A percentile compares a stretch with the other conserved stretches of the same genome.
Evolutionary conservation across 2,888 invertebrate genomes (phyloP).

Genomic region (Drosophila borealis): DNA sequence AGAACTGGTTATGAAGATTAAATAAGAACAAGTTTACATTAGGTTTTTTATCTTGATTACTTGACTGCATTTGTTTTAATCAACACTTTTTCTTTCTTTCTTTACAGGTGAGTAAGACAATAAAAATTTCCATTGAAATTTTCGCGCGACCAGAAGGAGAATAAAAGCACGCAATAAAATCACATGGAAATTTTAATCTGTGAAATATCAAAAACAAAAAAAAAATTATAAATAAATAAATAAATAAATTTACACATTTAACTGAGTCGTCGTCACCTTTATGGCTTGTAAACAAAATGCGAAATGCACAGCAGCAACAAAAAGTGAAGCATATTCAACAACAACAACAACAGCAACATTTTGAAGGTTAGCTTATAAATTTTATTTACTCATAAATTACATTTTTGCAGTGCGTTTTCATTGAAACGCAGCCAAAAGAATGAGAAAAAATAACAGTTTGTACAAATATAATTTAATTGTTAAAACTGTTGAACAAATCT

Average conservation of each 20-base stretch:
- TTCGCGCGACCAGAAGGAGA: slow-evolving; percentile 7
- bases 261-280: slow-evolving; percentile 40
- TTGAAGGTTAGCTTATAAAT: slow-evolving; percentile 67
- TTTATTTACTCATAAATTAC: slow-evolving; percentile 64
- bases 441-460: slow-evolving; percentile 34
- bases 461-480: slow-evolving; percentile 32
- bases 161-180: slow-evolving; percentile 33
- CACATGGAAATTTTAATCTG: slow-evolving; percentile 32
- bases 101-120: slow-evolving; percentile 67
- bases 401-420: slow-evolving; percentile 53
- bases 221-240: slow-evolving; percentile 4
- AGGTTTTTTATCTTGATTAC: background rate
- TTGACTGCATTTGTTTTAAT: slow-evolving; percentile 34
- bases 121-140: slow-evolving; percentile 27
- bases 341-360: slow-evolving; percentile 26
- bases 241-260: slow-evolving; percentile 36
- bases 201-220: slow-evolving; percentile 13
- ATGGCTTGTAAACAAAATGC: slow-evolving; percentile 66
- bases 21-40: background rate
- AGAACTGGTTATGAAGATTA: background rate
- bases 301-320: slow-evolving; percentile 34
- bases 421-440: slow-evolving; percentile 52
- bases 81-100: slow-evolving; percentile 22
- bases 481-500: slow-evolving; percentile 31
- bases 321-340: slow-evolving; percentile 11